A percentile compares a stretch with the other conserved stretches of the same genome.
Evolutionary conservation across 2,797 vertebrate species (phyloP).

Genomic region (Characodon lateralis): DNA sequence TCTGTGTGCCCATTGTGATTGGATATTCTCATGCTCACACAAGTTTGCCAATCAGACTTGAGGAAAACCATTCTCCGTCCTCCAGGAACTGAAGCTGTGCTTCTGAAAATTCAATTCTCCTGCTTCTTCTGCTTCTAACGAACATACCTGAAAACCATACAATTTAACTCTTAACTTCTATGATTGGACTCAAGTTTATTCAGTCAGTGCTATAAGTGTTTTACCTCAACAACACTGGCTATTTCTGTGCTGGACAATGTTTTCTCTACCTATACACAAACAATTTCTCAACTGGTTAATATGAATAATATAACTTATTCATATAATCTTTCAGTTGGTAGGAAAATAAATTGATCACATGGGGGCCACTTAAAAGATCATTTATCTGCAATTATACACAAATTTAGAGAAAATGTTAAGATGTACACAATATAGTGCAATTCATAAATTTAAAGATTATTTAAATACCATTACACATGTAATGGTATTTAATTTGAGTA

Average conservation of each 20-base stretch:
- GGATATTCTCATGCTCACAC: constrained; percentile 34
- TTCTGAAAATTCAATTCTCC: constrained; percentile 30
- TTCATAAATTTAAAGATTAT: background rate
- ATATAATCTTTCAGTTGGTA: background rate
- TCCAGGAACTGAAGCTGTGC: background rate
- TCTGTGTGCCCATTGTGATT: constrained; percentile 28
- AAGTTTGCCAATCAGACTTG: constrained; percentile 17
- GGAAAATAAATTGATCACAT: background rate
- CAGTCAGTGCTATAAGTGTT: constrained; percentile 49
- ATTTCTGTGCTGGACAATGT: background rate
- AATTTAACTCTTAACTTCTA: constrained; percentile 36
- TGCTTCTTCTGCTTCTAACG: constrained; percentile 18
- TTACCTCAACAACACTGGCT: constrained; percentile 4
- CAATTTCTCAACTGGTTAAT: too few relatives aligned
- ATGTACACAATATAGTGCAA: background rate
- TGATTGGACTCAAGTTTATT: constrained; percentile 38
- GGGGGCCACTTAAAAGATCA: background rate
- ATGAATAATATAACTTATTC: too few relatives aligned
- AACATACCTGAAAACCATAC: constrained; percentile 50
- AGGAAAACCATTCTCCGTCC: constrained; percentile 6
- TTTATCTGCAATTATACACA: background rate
- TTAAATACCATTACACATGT: too few relatives aligned
- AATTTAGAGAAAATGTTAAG: background rate
- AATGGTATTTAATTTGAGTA: background rate
- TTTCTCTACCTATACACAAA: background rate